Percentiles rank a stretch among this genome's conserved stretches.
Evolutionary conservation across 2,888 invertebrate genomes (phyloP).

Genomic region (Drosophila meridiana): DNA sequence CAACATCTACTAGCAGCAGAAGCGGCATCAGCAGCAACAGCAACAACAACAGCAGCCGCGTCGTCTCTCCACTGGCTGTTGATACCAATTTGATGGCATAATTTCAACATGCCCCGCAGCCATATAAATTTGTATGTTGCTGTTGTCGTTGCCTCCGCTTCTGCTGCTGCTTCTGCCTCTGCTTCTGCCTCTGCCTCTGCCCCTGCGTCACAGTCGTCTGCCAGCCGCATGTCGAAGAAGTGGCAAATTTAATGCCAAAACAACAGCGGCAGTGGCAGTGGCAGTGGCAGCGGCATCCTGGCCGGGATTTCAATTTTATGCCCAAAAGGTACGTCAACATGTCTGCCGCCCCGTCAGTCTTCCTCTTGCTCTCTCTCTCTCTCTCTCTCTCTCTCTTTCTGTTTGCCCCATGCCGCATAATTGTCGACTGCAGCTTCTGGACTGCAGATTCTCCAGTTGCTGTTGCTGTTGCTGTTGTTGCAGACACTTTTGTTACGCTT

Average conservation of each 20-base stretch:
- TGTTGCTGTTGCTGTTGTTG: constrained; percentile 5
- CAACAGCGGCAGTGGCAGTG: constrained; percentile 60
- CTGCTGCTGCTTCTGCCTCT: constrained; percentile 41
- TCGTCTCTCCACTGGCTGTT: constrained; percentile 69
- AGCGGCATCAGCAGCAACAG: constrained; percentile 12
- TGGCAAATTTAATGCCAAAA: constrained; percentile 82
- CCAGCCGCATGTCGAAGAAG: constrained; percentile 63
- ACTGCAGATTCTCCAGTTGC: constrained; percentile 38
- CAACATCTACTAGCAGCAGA: constrained; percentile 26
- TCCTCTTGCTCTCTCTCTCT: not conserved
- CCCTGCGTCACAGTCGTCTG: constrained; percentile 12
- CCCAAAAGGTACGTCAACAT: constrained; percentile 81
- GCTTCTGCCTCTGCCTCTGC: not conserved
- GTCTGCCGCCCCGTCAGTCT: constrained; percentile 43
- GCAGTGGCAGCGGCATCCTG: constrained; percentile 63
- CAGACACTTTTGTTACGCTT: constrained; percentile 45
- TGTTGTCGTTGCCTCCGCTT: constrained; percentile 61
- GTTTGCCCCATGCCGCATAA: constrained; percentile 54
- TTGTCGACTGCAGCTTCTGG: constrained; percentile 68
- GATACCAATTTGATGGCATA: constrained; percentile 85
- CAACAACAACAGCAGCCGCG: constrained; percentile 1
- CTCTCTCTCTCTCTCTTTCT: not conserved
- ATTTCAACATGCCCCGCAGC: constrained; percentile 84
- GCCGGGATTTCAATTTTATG: constrained; percentile 80
- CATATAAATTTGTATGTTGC: constrained; percentile 80